Evolutionary conservation across 2,113 vertebrate species (phyloP), one percentile per base, ranked within the genome.

Genomic region (Fulica atra): DNA sequence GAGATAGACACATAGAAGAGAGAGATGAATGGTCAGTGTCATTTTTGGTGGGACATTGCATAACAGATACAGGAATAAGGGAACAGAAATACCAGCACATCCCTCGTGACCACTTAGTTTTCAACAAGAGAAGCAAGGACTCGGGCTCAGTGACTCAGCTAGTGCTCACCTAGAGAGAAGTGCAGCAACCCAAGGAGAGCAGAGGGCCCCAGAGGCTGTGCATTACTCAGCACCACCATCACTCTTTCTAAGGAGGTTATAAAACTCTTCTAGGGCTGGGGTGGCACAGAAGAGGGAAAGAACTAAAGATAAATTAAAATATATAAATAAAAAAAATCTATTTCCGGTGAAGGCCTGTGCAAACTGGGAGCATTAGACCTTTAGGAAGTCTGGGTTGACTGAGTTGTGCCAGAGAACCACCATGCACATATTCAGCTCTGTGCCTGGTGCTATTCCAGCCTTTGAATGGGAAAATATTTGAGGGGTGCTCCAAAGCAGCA

Each of bases 231-330:
- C 18, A 87, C 11, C 14, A 57, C 81, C 87, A 38, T 83, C 71
- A 88, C 25, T 86, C 88, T 92, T 95, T 90, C 87, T 92, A 80
- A 95, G 59, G 54, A 80, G 77, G 57, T 61, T 91, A 65, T 93
- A 91, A 95, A 97, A 81, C 54, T 88, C 61, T 61, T 81, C 60
- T 26, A 54, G 54, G 35, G 29, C 31, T 79, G 61, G 16, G 31
- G 50, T 57, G 57, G 83, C 26, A 83, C 20, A 64, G 78, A 71
- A 76, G 12, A 81, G 10, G 11, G 46, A 90, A 23, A 68, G 33
- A 89, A 88, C 18, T 77, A 38, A 77, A 94, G 83, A 51, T 26
- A 38, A 31, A 85, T 48, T 57, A 65, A 91, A 94, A 95, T 56
- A 21, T 86, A 74, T 40, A 84, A 91, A 63, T 60, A 70, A 73